Evolutionary conservation across 2,797 vertebrate species (phyloP).

Genomic region (Pempheris klunzingeri): DNA sequence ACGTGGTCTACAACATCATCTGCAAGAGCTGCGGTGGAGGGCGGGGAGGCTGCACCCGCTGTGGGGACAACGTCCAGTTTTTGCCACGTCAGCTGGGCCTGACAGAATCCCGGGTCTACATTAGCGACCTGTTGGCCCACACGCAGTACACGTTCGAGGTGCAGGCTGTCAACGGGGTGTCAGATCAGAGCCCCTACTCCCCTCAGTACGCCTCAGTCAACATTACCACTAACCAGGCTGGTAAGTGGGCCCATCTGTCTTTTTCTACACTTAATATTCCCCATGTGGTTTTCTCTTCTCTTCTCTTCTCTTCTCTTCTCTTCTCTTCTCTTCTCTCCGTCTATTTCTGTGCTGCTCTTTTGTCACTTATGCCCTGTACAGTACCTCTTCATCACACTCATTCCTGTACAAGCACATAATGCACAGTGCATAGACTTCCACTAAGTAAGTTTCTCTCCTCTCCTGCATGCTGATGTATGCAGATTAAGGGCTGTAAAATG

Average conservation of each 20-base stretch:
- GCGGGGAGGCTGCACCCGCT: conserved; percentile 92
- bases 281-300: conserved; percentile 47
- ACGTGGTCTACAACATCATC: conserved; percentile 97
- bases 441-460: conserved; percentile 40
- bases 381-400: conserved; percentile 59
- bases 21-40: conserved; percentile 96
- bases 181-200: conserved; percentile 96
- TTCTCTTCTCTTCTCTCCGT: conserved; percentile 13
- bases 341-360: conserved; percentile 31
- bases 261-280: conserved; percentile 55
- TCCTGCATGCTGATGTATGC: conserved; percentile 66
- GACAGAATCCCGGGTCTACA: conserved; percentile 92
- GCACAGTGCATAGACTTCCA: conserved; percentile 45
- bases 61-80: conserved; percentile 97
- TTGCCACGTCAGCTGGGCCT: conserved; percentile 95
- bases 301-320: conserved; percentile 21
- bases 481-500: conserved; percentile 65
- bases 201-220: conserved; percentile 95
- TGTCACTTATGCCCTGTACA: conserved; percentile 11
- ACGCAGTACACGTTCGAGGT: conserved; percentile 99
- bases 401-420: conserved; percentile 65
- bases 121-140: conserved; percentile 96
- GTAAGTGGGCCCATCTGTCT: conserved; percentile 87
- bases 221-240: conserved; percentile 98
- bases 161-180: conserved; percentile 97